Base-by-base conservation (phyloP, 2,888 invertebrate species). In the Liposcelis brunnea region DNA sequence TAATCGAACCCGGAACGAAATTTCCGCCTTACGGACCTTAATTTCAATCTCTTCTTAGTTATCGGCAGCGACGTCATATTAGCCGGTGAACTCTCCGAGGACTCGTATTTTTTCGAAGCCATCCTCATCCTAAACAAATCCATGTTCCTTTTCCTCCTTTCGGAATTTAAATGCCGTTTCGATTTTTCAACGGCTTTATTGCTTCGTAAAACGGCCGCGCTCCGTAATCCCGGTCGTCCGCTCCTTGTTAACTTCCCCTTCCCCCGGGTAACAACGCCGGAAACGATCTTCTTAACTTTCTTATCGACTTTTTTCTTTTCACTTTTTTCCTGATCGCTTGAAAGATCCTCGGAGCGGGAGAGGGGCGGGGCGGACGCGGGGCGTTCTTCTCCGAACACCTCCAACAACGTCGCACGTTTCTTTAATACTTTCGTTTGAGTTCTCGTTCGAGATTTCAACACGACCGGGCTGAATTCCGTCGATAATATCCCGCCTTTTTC, bases 1-100 rank as follows among this genome's bases (percentile, higher is more conserved):
- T 89, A 89, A 67, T 89, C 89, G 61, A 89, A 89, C 6, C 84
- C 84, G 11, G 82, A 83, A 47, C 61, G 59, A 57, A 81, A 77
- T 65, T 82, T 83, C 52, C 81, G 67, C 54, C 81, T 64, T n/a
- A 75, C 73, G 52, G 74, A 75, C 33, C 77, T 66, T 47, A 77
- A 67, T 55, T 75, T 77, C 14, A 73, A 67, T 31, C 73, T 69
- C 58, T 73, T 75, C 47, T 69, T 68, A 48, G 44, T 59, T 35
- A 46, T 46, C 5, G 26, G 26, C 26, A 26, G 26, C 5, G 26
- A 26, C 8, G 8, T 4, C 26, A 6, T 8, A 43, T 46, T 21
- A 43, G 42, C 26, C 26, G 26, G 26, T 4, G 26, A 26, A 8
- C 26, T 8, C 26, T 32, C 11, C 11, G 33, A 8, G 14, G 35